Evolutionary conservation across 2,113 vertebrate species (phyloP), one percentile per base, ranked within the genome.

Genomic region (Sterrhoptilus dennistouni): DNA sequence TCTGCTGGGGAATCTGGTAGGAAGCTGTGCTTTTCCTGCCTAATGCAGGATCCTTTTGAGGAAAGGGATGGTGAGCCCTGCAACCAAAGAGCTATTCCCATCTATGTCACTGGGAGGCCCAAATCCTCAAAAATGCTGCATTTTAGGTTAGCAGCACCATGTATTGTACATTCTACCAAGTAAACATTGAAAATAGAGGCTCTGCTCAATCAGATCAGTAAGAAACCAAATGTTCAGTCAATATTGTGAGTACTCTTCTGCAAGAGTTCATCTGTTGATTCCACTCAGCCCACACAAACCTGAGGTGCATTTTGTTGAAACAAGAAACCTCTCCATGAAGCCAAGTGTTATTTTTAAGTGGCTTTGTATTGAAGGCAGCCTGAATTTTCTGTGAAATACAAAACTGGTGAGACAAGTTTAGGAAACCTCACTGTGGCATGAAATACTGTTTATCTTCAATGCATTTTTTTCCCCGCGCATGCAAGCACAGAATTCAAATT

Each of bases 201-300:
- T 33, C 36, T 50, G 11, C 20, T 78, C 64, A 47, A 52, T 81
- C 61, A 60, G 68, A 75, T 57, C 56, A 64, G 83, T 66, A 50
- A 76, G 70, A 93, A 95, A 95, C 74, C 91, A 91, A 95, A 60
- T 77, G 66, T 91, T 94, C 88, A 93, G 64, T 79, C 91, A 93
- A 66, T 89, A 93, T 59, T 66, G 44, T 50, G 47, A 93, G 29
- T 14, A 8, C 2, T 36, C 56, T 49, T 89, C 50, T n/a, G 40
- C 35, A 13, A 60, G 45, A 83, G 78, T 74, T 68, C 63, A 75
- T 92, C 78, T 71, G 68, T 88, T 89, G 89, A n/a, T 64, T 85
- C 57, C 83, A 45, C 68, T 86, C 57, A 91, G 80, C 93, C 86
- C 77, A 88, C 81, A 72, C 71, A 95, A 87, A 76, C 54, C 52